Conservation (phyloP, 2,113 vertebrate species). For the Urocitellus parryii region DNA sequence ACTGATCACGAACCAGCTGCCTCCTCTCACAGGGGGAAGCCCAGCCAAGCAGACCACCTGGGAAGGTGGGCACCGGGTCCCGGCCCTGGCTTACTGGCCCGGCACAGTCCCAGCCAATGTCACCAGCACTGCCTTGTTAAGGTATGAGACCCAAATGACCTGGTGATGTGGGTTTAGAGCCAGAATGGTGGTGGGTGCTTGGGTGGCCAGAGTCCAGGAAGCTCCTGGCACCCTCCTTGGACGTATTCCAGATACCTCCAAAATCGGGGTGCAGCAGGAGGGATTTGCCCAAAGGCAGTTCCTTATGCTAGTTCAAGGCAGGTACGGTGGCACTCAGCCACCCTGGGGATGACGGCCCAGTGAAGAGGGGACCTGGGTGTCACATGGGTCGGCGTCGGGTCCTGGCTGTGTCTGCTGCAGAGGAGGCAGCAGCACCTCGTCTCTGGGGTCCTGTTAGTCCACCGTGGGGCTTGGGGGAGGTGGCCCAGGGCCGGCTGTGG, state of each 20-base stretch:
- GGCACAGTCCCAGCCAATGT: constrained; percentile 88
- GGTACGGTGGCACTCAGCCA: neutral
- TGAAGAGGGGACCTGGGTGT: fast-evolving
- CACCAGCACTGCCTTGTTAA: constrained; percentile 91
- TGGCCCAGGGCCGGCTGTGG: neutral
- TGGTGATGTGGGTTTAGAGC: neutral
- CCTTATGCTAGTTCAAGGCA: neutral
- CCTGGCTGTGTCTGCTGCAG: fast-evolving
- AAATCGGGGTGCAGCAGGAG: fast-evolving
- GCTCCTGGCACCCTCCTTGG: fast-evolving
- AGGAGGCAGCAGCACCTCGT: fast-evolving
- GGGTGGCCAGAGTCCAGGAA: neutral
- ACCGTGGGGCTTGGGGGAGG: neutral
- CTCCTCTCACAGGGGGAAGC: constrained; percentile 91
- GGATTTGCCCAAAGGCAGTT: neutral
- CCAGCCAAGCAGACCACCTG: constrained; percentile 96
- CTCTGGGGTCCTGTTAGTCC: neutral
- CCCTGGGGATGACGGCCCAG: neutral
- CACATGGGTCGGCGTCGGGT: fast-evolving
- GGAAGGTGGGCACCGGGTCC: constrained; percentile 97
- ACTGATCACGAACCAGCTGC: fast-evolving
- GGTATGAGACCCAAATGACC: constrained; percentile 84
- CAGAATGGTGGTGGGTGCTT: fast-evolving
- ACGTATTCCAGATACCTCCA: neutral
- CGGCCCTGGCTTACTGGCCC: constrained; percentile 94